phyloP scores from a whole-genome alignment of 2,797 vertebrate species.

The Knipowitschia caucasica region DNA sequence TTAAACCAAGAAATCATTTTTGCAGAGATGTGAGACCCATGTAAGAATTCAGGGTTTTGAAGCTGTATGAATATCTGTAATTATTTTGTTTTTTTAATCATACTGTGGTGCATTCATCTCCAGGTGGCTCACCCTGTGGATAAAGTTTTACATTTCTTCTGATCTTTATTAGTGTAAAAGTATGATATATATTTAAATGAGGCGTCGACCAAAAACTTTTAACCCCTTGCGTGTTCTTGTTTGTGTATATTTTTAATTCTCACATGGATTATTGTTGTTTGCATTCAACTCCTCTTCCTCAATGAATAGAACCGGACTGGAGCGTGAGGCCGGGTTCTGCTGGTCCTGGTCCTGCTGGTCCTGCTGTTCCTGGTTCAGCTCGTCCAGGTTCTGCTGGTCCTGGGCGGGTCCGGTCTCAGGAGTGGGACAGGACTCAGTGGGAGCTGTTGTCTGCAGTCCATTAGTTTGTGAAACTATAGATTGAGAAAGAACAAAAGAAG shows the following conservation, averaged over 20 bases:
- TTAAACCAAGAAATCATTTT: too few species aligned
- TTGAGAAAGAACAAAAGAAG: slow-evolving; percentile 12
- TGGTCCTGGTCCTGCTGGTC: not conserved
- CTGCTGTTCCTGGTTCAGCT: not conserved
- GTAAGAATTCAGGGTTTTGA: too few species aligned
- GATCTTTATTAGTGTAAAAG: too few species aligned
- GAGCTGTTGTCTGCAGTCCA: not conserved
- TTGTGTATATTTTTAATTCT: slow-evolving; percentile 3
- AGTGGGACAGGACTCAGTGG: not conserved
- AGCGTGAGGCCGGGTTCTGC: not conserved
- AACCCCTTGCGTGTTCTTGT: too few species aligned
- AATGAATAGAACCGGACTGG: slow-evolving; percentile 17
- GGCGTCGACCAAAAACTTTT: too few species aligned
- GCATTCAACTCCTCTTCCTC: slow-evolving; percentile 37
- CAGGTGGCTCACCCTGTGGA: too few species aligned
- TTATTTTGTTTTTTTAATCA: too few species aligned
- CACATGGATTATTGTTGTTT: slow-evolving; percentile 59
- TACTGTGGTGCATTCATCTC: too few species aligned
- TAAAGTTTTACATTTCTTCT: too few species aligned
- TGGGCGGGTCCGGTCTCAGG: not conserved
- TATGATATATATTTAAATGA: too few species aligned
- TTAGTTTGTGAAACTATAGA: slow-evolving; percentile 13
- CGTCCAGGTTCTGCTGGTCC: not conserved
- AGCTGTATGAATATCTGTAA: too few species aligned
- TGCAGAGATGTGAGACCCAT: too few species aligned